Base-by-base conservation (phyloP, 2,113 vertebrate genomes). In the Zosterops borbonicus region DNA sequence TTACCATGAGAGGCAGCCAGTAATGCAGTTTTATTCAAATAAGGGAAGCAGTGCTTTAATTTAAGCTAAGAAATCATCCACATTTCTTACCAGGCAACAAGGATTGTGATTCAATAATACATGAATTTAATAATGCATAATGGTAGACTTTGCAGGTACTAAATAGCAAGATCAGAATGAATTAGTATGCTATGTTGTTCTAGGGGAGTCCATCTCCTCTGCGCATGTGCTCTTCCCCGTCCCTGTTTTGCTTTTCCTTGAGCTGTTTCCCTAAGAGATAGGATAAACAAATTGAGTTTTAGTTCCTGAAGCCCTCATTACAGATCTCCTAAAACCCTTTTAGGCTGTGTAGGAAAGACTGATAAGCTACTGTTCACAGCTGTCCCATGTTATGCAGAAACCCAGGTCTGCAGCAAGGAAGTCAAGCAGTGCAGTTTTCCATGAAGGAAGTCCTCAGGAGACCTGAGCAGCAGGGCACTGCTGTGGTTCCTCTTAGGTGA, bases 121-220 rank as follows among this genome's bases (percentile, higher is more conserved):
- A 98, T 98, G 98, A 98, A 98, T 98, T 98, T 98, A 98, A 98
- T 98, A 98, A 98, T 98, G 98, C 96, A 98, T 97, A 97, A 96
- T 98, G 97, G 95, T 96, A 97, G 97, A 95, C 94, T 98, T 97
- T 98, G 95, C 96, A 97, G 97, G 97, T 98, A 98, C 98, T 98
- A 98, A 98, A 97, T 94, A 97, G 98, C 93, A 97, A 83, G 95
- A 98, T 97, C 94, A 90, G 92, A 91, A 96, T 95, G 97, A 97
- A 97, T 98, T 96, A 96, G 96, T 87, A 79, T 88, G 90, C 83
- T 73, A 1, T 87, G 94, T 96, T 94, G 73, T 96, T 97, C 95
- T 73, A 14, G 0, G 23, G 77, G 88, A 94, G 69, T 20, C 89
- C 67, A 18, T 92, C 89, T 92, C 75, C 50, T 84, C 24, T 62